Percentiles rank a stretch among this genome's conserved stretches.
Evolutionary conservation across 1,140 invertebrate genomes (phyloP).

Genomic region (Nasonia vitripennis): DNA sequence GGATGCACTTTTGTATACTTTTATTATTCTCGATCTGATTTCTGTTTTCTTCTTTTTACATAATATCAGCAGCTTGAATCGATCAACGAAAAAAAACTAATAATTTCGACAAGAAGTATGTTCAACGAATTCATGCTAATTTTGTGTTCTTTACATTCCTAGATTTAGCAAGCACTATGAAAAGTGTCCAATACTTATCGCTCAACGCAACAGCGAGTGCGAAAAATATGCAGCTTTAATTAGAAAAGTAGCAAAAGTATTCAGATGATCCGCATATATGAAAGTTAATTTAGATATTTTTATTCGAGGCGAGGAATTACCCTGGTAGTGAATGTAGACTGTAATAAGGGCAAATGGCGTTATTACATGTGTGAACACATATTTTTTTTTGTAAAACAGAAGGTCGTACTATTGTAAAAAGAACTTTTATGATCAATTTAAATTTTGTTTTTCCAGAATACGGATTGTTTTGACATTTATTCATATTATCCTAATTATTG

Average conservation of each 20-base stretch:
- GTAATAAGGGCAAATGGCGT: not conserved
- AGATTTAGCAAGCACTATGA: not conserved
- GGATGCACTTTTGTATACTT: too few relatives aligned
- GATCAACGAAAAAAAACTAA: too few relatives aligned
- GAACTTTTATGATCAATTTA: conserved; percentile 24
- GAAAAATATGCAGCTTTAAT: not conserved
- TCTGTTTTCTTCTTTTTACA: too few relatives aligned
- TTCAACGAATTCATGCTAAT: too few relatives aligned
- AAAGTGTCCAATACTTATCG: not conserved
- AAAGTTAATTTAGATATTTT: not conserved
- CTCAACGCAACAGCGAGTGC: not conserved
- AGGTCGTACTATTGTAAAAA: conserved; percentile 39
- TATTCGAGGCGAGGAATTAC: conserved; percentile 3
- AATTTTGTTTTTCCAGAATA: conserved; percentile 25
- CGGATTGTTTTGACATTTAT: not conserved
- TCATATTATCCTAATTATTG: not conserved
- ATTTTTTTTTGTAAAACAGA: conserved; percentile 20
- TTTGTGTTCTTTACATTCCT: not conserved
- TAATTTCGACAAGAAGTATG: too few relatives aligned
- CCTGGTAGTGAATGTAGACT: not conserved
- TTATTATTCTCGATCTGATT: too few relatives aligned
- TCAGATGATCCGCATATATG: not conserved
- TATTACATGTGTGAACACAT: not conserved
- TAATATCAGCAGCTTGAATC: too few relatives aligned
- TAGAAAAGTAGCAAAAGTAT: conserved; percentile 10